A percentile compares a stretch with the other conserved stretches of the same genome.
Conservation (phyloP, 2,113 vertebrate species). For the Bos indicus region DNA sequence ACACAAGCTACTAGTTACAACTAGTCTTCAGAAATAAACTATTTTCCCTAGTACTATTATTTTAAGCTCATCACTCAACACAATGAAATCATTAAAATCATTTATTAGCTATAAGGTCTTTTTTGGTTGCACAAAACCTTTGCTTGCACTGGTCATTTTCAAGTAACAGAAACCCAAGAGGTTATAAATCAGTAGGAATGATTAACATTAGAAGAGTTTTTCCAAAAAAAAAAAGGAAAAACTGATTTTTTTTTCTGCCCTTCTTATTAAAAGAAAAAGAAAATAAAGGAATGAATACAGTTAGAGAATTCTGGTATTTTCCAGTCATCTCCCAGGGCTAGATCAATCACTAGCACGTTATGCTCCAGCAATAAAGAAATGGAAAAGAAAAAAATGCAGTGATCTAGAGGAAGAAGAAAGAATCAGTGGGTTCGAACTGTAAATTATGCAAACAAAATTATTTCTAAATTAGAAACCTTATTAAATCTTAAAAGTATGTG, state of each 20-base stretch:
- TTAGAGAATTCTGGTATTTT: neutral
- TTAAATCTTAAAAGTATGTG: neutral
- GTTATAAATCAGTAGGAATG: neutral
- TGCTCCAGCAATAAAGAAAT: neutral
- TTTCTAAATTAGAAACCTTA: neutral
- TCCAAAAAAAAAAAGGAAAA: neutral
- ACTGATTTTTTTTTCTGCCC: neutral
- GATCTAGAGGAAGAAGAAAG: neutral
- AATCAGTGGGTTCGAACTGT: neutral
- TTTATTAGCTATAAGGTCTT: neutral
- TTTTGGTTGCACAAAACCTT: neutral
- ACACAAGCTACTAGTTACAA: neutral
- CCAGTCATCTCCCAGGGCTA: neutral
- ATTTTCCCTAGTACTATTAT: neutral
- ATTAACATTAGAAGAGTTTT: neutral
- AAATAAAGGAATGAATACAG: neutral
- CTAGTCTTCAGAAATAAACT: neutral
- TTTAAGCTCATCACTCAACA: slow-evolving; percentile 7
- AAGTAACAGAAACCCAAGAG: slow-evolving; percentile 24
- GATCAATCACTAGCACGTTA: neutral
- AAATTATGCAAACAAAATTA: neutral
- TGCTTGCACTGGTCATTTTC: neutral
- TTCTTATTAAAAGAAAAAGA: slow-evolving; percentile 37
- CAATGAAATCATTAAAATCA: neutral
- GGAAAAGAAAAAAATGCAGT: neutral